Evolutionary conservation across 1,140 invertebrate species (phyloP), one percentile per base, ranked within the genome.

Genomic region (Meteorus sp.): DNA sequence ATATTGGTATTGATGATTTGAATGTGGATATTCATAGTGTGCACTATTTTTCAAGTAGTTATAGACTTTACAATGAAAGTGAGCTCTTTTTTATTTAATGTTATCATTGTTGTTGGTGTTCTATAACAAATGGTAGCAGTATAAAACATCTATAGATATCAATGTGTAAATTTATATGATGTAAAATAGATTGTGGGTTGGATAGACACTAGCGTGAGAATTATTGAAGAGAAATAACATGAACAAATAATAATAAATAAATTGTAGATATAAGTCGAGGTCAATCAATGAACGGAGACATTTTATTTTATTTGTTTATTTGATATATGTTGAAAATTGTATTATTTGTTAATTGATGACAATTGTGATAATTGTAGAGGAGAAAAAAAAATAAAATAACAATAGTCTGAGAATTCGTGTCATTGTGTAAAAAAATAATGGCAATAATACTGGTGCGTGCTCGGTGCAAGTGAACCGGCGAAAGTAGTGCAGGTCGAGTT

Each of bases 401-500:
- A 50, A 20, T n/a, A n/a, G n/a, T n/a, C n/a, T n/a, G n/a, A n/a
- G n/a, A n/a, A n/a, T n/a, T n/a, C n/a, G n/a, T n/a, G n/a, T n/a
- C n/a, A 50, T 11, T n/a, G 33, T 27, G 33, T 31, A 50, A 31
- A 8, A 15, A 50, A 9, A 17, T 20, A 31, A 15, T 8, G 25
- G 25, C 13, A 11, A n/a, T 50, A 15, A 50, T 31, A 35, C 25
- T 50, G 25, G 25, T 25, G 33, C 54, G 27, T 47, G 54, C 35
- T 8, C n/a, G n/a, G 9, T 2, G 19, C 20, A 19, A 27, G 27
- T 29, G 15, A 35, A 15, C 31, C 27, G 50, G 37, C 19, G 19
- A 41, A 59, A 59, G 47, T 51, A 59, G 56, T 59, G 56, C 56
- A 59, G 48, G 56, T 59, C 39, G 56, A 59, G 56, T 59, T 51